Evolutionary conservation across 2,113 vertebrate species (phyloP).

Genomic region (Mus spicilegus): DNA sequence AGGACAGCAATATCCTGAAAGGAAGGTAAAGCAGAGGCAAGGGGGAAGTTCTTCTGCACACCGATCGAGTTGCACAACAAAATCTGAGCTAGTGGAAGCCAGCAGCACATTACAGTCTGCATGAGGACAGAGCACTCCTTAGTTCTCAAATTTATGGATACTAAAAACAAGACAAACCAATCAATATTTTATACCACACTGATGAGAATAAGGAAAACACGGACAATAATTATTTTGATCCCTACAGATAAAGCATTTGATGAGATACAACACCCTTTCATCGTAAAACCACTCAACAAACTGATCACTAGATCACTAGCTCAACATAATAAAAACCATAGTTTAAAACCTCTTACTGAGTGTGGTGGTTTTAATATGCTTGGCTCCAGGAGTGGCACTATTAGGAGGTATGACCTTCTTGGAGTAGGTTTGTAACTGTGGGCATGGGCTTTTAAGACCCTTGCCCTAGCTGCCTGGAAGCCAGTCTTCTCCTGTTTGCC

Average conservation of each 20-base stretch:
- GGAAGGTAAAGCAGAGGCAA: too few relatives aligned
- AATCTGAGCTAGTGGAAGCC: not conserved
- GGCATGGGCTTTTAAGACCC: too few relatives aligned
- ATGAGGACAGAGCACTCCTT: not conserved
- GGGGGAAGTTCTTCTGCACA: not conserved
- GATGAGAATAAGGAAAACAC: not conserved
- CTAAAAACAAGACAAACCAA: not conserved
- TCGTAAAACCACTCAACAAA: not conserved
- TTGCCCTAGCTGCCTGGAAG: too few relatives aligned
- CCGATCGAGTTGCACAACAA: rapidly evolving
- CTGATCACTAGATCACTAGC: too few relatives aligned
- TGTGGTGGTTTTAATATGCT: too few relatives aligned
- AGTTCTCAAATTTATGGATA: not conserved
- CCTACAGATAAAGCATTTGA: not conserved
- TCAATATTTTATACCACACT: not conserved
- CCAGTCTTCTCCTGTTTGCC: too few relatives aligned
- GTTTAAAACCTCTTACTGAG: too few relatives aligned
- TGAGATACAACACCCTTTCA: not conserved
- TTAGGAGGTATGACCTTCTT: too few relatives aligned
- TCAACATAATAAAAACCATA: not conserved
- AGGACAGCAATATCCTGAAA: not conserved
- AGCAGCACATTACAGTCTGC: not conserved
- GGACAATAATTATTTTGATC: too few relatives aligned
- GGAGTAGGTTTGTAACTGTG: too few relatives aligned
- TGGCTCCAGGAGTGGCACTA: too few relatives aligned